phyloP scores from a whole-genome alignment of 2,888 invertebrate species.

The Polydrusus tereticollis region DNA sequence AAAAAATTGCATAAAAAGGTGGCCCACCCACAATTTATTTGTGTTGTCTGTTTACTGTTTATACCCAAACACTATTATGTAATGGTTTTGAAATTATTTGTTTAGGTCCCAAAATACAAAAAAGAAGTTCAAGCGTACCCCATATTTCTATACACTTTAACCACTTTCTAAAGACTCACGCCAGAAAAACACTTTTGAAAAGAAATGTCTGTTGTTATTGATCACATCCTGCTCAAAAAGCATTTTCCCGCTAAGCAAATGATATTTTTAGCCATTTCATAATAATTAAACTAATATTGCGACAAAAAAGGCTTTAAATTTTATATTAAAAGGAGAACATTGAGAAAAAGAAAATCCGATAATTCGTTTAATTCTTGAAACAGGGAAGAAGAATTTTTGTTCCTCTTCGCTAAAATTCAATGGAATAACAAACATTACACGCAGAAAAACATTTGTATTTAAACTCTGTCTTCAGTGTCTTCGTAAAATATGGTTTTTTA shows the following conservation, averaged over 20 bases:
- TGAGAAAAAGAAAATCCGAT: background rate
- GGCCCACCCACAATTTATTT: too few species aligned
- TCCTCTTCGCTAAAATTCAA: background rate
- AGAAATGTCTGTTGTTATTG: background rate
- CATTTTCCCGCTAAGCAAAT: background rate
- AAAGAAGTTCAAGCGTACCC: background rate
- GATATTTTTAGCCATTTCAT: background rate
- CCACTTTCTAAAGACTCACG: background rate
- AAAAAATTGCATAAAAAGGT: too few species aligned
- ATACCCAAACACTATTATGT: too few species aligned
- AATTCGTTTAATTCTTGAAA: background rate
- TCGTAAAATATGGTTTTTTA: too few species aligned
- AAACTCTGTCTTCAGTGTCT: too few species aligned
- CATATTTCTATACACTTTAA: background rate
- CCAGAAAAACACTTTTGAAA: background rate
- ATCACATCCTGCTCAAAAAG: background rate
- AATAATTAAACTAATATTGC: background rate
- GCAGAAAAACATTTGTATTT: too few species aligned
- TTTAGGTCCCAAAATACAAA: background rate
- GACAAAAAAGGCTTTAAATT: background rate
- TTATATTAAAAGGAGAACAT: background rate
- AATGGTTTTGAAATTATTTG: background rate
- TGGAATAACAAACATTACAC: slow-evolving; percentile 1
- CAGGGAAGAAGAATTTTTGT: background rate
- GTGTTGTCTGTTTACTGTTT: too few species aligned